Conservation (phyloP, 2,113 vertebrate species). For the Alligator sinensis region DNA sequence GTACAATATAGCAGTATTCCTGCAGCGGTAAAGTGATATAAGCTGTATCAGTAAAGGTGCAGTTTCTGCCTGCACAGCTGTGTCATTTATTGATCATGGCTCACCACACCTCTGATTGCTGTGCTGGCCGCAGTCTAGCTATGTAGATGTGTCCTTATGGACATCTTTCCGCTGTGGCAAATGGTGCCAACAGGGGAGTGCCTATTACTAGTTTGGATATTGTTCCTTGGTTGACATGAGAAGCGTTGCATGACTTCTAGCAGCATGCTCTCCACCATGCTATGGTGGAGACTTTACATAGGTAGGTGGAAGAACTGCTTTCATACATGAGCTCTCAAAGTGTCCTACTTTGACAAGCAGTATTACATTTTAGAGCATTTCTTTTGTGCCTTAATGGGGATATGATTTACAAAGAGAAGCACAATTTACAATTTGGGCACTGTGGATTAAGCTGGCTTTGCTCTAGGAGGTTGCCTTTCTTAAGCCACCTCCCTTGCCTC, state of each 20-base stretch:
- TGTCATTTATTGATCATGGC: too few relatives aligned
- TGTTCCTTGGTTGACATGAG: not conserved
- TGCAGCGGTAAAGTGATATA: not conserved
- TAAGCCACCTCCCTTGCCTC: conserved; percentile 28
- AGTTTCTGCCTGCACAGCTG: not conserved
- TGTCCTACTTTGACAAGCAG: not conserved
- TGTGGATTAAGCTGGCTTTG: conserved; percentile 20
- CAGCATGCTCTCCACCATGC: rapidly evolving
- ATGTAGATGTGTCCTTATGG: not conserved
- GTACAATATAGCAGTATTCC: not conserved
- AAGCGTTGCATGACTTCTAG: not conserved
- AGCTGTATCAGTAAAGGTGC: not conserved
- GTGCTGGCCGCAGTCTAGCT: not conserved
- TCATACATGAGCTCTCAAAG: not conserved
- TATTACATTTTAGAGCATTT: not conserved
- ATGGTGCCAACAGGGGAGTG: not conserved
- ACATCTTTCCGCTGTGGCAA: not conserved
- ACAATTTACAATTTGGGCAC: not conserved
- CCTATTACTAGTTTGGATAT: not conserved
- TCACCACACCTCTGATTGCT: not conserved
- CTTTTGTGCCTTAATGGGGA: not conserved
- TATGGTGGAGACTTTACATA: not conserved
- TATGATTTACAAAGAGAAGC: not conserved
- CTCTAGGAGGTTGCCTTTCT: not conserved
- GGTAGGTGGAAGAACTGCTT: not conserved